phyloP scores from a whole-genome alignment of 2,113 vertebrate genomes.

The Chaetops frenatus region DNA sequence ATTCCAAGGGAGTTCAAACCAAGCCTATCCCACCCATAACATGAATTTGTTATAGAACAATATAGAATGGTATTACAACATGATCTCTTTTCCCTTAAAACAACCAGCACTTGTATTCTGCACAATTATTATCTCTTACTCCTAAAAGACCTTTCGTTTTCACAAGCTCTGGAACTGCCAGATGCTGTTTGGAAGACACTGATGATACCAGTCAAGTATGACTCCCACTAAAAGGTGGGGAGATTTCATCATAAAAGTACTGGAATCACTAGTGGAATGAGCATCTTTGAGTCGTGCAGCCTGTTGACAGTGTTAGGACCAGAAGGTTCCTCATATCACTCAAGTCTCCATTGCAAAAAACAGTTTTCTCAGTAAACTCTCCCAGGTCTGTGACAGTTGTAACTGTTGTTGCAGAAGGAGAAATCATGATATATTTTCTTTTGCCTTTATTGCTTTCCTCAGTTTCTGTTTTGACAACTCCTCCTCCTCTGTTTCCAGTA shows the following conservation, averaged over 20 bases:
- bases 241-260: not conserved
- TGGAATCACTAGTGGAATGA: not conserved
- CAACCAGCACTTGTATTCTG: not conserved
- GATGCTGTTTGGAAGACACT: not conserved
- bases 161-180: not conserved
- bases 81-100: not conserved
- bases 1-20: not conserved
- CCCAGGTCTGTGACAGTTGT: not conserved
- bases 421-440: not conserved
- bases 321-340: not conserved
- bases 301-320: not conserved
- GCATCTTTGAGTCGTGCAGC: not conserved
- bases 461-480: not conserved
- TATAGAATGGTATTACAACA: not conserved
- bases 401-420: not conserved
- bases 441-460: not conserved
- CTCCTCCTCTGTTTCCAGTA: not conserved
- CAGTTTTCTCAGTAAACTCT: not conserved
- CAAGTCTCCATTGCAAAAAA: not conserved
- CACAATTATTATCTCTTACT: not conserved
- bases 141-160: not conserved
- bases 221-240: not conserved
- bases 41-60: accelerated
- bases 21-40: not conserved
- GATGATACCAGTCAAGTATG: not conserved